A percentile compares a stretch with the other conserved stretches of the same genome.
Conservation (phyloP, 2,113 vertebrate species). For the Carassius auratus region DNA sequence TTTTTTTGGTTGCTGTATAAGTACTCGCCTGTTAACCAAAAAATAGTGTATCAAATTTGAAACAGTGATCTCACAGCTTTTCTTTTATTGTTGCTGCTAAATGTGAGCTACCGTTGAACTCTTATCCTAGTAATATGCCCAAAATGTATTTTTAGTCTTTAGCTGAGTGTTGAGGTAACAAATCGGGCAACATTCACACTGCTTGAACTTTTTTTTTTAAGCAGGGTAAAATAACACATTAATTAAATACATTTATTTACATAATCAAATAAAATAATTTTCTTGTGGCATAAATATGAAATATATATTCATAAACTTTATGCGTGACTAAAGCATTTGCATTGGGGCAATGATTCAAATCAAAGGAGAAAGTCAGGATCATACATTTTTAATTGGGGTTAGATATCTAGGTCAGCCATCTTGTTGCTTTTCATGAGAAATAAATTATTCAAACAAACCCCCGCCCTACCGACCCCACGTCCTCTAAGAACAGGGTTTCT, state of each 20-base stretch:
- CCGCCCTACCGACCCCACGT: neutral
- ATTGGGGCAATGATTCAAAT: constrained; percentile 45
- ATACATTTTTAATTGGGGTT: constrained; percentile 59
- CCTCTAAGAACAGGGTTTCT: neutral
- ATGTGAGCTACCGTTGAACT: neutral
- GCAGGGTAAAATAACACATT: too few species aligned
- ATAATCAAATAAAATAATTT: neutral
- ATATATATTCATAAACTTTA: neutral
- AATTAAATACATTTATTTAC: too few species aligned
- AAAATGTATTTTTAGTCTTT: neutral
- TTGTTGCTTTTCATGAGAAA: constrained; percentile 51
- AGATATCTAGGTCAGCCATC: constrained; percentile 59
- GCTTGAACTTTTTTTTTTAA: too few species aligned
- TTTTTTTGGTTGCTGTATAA: neutral
- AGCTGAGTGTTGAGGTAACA: neutral
- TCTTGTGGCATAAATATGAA: neutral
- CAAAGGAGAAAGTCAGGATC: constrained; percentile 29
- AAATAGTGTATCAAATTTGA: neutral
- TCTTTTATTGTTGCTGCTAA: neutral
- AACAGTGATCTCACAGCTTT: neutral
- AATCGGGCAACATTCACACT: neutral
- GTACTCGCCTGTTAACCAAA: neutral
- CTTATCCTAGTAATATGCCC: neutral
- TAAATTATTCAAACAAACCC: constrained; percentile 55
- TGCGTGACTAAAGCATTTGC: too few species aligned